These are phyloP conservation scores for Proteles cristata DNA, from an alignment of 2,113 vertebrate species.

Conservation along the genomic window DNA sequence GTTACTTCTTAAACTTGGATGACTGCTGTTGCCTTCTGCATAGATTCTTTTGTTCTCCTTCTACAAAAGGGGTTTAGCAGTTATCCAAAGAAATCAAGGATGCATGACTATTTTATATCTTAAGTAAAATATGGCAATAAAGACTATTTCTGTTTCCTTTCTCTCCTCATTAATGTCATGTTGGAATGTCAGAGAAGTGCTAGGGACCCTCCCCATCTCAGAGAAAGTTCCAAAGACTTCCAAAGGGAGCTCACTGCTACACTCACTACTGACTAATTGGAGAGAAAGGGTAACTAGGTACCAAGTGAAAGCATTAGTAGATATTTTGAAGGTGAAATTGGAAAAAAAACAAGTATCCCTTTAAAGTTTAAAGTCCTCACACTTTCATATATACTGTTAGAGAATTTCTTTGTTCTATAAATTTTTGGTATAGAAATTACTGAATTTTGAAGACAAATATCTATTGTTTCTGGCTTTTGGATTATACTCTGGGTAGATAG, in stretches of 20 bases:
- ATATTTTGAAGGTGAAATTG: not conserved
- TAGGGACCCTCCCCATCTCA: not conserved
- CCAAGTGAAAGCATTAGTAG: not conserved
- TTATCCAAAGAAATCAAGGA: slow-evolving; percentile 24
- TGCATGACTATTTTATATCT: not conserved
- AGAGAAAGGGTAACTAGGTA: not conserved
- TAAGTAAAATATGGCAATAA: not conserved
- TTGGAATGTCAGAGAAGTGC: not conserved
- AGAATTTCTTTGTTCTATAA: not conserved
- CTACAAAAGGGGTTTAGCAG: not conserved
- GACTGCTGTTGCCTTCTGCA: not conserved
- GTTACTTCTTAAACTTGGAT: not conserved
- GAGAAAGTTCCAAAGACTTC: not conserved
- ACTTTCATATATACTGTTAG: not conserved
- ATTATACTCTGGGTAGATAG: not conserved
- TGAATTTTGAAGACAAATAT: slow-evolving; percentile 40
- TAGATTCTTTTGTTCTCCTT: not conserved
- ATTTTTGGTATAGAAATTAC: not conserved
- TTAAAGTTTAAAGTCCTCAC: not conserved
- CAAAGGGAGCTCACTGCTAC: not conserved
- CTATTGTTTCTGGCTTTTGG: not conserved
- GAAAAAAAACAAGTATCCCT: not conserved
- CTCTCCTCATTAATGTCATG: not conserved
- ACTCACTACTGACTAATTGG: too few relatives aligned
- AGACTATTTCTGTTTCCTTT: not conserved